Evolutionary conservation across 2,888 invertebrate species (phyloP), one percentile per base, ranked within the genome.

Genomic region (Cryptocephalus moraei): DNA sequence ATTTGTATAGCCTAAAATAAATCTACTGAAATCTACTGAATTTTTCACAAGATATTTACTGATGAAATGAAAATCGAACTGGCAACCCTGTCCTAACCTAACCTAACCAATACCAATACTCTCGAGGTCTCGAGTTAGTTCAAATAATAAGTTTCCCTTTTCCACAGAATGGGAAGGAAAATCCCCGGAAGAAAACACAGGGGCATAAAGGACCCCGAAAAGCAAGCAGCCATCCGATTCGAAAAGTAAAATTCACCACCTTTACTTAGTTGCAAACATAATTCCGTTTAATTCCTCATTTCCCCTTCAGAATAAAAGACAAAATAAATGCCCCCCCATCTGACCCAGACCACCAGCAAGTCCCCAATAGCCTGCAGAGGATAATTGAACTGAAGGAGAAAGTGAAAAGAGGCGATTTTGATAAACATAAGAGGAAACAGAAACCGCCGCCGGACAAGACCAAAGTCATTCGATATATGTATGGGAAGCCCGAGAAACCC

Each of bases 151-250:
- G n/a, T n/a, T n/a, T n/a, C n/a, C n/a, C n/a, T n/a, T n/a, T n/a
- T n/a, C n/a, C n/a, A n/a, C 38, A 40, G 34, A 10, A 84, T 84
- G 82, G 81, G 81, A 41, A 73, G 88, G 42, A 89, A 88, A 78
- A 89, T 89, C 63, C 88, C 88, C 31, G 84, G 83, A 31, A 81
- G 84, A 57, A 89, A 87, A 67, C 89, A 89, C 62, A 78, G 79
- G 52, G 86, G 86, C 14, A 76, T 87, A 1, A 84, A 84, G 62
- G 88, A 90, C 71, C 87, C 87, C 1, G 66, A 82, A 22, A 79
- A 81, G 60, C 89, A 90, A 66, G 76, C 76, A 53, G 80, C 76
- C 8, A 73, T 73, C 58, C 75, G 82, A 52, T 66, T 79, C 43
- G 73, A 77, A 58, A 79, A 76, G 89, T 88, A 74, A 12, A n/a